Base-by-base conservation (phyloP, 2,888 invertebrate genomes). In the Proisotoma minuta region DNA sequence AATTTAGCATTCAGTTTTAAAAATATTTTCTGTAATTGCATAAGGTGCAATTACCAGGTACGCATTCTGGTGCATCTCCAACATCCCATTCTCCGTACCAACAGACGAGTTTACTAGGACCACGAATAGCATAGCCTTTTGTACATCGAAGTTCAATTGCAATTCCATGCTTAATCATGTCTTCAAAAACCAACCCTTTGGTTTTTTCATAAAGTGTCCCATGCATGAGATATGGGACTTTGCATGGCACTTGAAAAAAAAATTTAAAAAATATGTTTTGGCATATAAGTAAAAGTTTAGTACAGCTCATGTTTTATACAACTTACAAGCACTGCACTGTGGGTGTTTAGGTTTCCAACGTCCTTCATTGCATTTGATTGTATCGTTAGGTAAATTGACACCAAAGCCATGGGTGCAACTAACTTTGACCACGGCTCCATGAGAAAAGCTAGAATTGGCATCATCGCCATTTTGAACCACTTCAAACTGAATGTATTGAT, bases 331-430 rank as follows among this genome's bases (percentile, higher is more conserved):
- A 75, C 85, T 81, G 77, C 93, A 94, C 73, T 84, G 83, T 0
- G 93, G 92, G 72, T 85, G 86, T 65, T 84, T 84, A 0, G 91
- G 91, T 74, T 86, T 88, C 93, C 93, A 93, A 69, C 87, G 83
- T 0, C 93, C 92, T 66, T 89, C 82, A 2, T 87, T 85, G 76
- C 94, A 94, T 75, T 86, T 86, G 0, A 87, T 87, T 1, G 90
- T 89, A 2, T 84, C 83, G 75, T 90, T 90, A 60, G 84, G 84
- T 65, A 89, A 80, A 76, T 89, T 91, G 2, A 88, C 79, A 12
- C 85, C 85, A 74, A 88, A 90, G 2, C 90, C 90, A 69, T 86
- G 85, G 1, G 85, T 85, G 76, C 91, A 91, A 1, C 86, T 85
- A 39, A 90, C 83, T 72, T 85, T 82, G 0, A 91, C 83, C 51